A percentile compares a stretch with the other conserved stretches of the same genome.
Evolutionary conservation across 2,888 invertebrate genomes (phyloP).

Genomic region (Pristionchus entomophagus): DNA sequence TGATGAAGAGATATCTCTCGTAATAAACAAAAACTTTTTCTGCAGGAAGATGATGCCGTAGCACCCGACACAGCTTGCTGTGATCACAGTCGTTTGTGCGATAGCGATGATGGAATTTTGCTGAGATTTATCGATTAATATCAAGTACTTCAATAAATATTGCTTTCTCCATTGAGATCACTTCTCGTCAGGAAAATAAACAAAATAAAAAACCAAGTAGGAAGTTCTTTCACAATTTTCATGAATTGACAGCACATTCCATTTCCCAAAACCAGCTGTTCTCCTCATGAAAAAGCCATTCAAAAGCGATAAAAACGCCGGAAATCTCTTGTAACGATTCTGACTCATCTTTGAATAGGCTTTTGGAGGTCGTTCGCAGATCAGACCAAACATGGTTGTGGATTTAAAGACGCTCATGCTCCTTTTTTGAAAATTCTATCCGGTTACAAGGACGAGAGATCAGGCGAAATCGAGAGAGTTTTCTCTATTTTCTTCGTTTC

Average conservation of each 20-base stretch:
- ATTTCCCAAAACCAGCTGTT: no score
- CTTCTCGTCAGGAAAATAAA: not conserved
- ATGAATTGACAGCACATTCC: no score
- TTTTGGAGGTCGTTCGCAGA: no score
- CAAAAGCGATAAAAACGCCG: not conserved
- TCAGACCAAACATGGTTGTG: no score
- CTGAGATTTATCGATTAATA: no score
- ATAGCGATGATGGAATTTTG: slow-evolving; percentile 42
- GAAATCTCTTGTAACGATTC: not conserved
- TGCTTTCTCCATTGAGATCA: no score
- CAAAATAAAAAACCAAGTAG: no score
- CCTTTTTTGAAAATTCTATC: not conserved
- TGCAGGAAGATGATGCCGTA: not conserved
- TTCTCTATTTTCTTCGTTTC: not conserved
- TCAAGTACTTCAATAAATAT: no score
- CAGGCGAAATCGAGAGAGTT: no score
- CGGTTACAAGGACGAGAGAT: not conserved
- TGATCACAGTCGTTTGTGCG: not conserved
- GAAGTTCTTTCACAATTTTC: no score
- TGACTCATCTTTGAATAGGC: not conserved
- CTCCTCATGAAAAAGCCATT: no score
- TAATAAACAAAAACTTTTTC: not conserved
- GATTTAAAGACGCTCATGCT: not conserved
- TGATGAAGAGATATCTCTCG: no score
- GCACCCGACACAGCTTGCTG: not conserved